phyloP scores from a whole-genome alignment of 2,113 vertebrate genomes.

The Oriolus oriolus region DNA sequence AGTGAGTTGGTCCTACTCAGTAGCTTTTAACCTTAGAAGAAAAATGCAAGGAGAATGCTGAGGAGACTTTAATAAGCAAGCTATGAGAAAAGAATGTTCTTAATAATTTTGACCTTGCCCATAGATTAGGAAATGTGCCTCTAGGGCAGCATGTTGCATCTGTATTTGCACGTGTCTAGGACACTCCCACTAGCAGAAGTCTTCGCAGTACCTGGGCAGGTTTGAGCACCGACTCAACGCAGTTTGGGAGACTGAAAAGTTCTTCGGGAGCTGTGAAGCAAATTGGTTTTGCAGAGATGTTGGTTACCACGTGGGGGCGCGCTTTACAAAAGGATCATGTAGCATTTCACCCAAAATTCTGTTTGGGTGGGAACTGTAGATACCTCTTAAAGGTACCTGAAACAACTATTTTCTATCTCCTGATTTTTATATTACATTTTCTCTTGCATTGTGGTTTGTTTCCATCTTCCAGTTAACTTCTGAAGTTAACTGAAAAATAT shows the following conservation, averaged over 20 bases:
- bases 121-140: background rate
- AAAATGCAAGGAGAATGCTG: background rate
- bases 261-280: background rate
- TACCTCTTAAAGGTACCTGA: background rate
- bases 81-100: background rate
- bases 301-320: conserved; percentile 21
- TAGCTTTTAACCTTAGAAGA: background rate
- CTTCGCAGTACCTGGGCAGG: background rate
- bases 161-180: background rate
- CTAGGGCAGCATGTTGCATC: background rate
- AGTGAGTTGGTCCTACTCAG: background rate
- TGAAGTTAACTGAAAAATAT: background rate
- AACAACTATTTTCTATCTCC: background rate
- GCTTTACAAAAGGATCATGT: background rate
- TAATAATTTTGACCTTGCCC: background rate
- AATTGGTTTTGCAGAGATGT: background rate
- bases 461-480: background rate
- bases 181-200: background rate
- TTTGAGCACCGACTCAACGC: background rate
- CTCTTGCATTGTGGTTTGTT: background rate
- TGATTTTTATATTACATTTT: background rate
- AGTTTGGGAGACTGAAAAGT: background rate
- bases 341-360: background rate
- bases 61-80: background rate
- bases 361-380: background rate